phyloP scores from a whole-genome alignment of 1,140 invertebrate genomes.

The Pantala flavescens region DNA sequence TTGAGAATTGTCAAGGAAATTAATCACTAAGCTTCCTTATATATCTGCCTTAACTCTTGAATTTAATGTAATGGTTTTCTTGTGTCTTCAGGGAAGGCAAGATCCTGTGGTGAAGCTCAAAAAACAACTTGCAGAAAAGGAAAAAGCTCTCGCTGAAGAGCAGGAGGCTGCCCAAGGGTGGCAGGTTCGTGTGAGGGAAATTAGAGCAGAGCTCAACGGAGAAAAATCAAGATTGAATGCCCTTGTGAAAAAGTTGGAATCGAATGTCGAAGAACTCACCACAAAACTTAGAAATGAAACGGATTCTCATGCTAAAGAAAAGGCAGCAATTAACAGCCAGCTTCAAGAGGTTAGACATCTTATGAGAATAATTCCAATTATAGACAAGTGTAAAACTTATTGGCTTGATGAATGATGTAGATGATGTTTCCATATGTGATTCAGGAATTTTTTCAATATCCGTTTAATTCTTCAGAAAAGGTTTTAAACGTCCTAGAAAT shows the following conservation, averaged over 20 bases:
- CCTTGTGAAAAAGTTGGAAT: slow-evolving; percentile 42
- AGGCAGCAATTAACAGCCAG: neutral
- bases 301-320: neutral
- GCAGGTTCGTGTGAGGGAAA: slow-evolving; percentile 64
- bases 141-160: slow-evolving; percentile 59
- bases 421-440: no score
- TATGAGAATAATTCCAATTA: no score
- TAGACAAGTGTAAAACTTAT: no score
- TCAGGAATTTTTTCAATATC: no score
- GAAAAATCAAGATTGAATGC: slow-evolving; percentile 47
- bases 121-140: slow-evolving; percentile 73
- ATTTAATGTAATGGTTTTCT: no score
- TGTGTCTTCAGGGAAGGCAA: slow-evolving; percentile 50
- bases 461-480: no score
- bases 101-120: slow-evolving; percentile 76
- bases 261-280: slow-evolving; percentile 36
- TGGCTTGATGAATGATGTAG: no score
- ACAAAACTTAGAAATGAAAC: slow-evolving; percentile 25
- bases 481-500: no score
- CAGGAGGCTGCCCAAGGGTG: slow-evolving; percentile 51
- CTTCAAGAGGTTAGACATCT: neutral
- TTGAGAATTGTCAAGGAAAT: no score
- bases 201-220: slow-evolving; percentile 56
- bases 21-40: no score
- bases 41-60: no score